A percentile compares a stretch with the other conserved stretches of the same genome.
These are phyloP conservation scores for Eupeodes latifasciatus DNA, from an alignment of 2,888 invertebrate species.

Conservation along the genomic window DNA sequence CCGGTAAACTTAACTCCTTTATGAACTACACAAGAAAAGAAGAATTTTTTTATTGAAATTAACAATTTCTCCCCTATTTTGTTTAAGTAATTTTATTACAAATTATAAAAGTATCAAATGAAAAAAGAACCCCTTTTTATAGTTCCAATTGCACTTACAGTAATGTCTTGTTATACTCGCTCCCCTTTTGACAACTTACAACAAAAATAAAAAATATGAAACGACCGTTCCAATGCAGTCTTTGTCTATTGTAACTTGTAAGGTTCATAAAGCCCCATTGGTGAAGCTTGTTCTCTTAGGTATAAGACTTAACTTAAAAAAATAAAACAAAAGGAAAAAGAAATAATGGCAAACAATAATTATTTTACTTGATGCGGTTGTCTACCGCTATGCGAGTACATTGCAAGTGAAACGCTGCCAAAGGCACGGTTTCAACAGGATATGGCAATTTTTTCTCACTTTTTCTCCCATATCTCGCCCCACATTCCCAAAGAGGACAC, in stretches of 20 bases:
- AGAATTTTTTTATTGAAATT: no score
- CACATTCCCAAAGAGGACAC: slow-evolving; percentile 16
- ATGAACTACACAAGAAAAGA: no score
- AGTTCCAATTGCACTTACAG: background rate
- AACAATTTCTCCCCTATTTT: background rate
- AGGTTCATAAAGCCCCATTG: background rate
- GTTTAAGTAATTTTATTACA: background rate
- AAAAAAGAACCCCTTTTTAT: background rate
- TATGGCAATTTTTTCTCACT: background rate
- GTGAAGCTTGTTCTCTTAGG: background rate
- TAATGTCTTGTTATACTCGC: background rate
- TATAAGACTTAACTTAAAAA: slow-evolving; percentile 12
- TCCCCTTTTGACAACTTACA: background rate
- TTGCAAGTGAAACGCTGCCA: slow-evolving; percentile 41
- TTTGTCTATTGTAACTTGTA: background rate
- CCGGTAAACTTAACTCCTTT: no score
- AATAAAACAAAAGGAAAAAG: slow-evolving; percentile 2
- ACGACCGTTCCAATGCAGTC: background rate
- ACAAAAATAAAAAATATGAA: background rate
- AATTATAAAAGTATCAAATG: background rate
- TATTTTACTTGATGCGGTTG: slow-evolving; percentile 57
- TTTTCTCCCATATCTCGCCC: background rate
- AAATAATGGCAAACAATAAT: slow-evolving; percentile 29
- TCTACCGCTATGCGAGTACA: background rate
- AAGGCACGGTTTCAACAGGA: background rate